Evolutionary conservation across 2,797 vertebrate species (phyloP), one percentile per base, ranked within the genome.

Genomic region (Pangasius sanitwongsei): DNA sequence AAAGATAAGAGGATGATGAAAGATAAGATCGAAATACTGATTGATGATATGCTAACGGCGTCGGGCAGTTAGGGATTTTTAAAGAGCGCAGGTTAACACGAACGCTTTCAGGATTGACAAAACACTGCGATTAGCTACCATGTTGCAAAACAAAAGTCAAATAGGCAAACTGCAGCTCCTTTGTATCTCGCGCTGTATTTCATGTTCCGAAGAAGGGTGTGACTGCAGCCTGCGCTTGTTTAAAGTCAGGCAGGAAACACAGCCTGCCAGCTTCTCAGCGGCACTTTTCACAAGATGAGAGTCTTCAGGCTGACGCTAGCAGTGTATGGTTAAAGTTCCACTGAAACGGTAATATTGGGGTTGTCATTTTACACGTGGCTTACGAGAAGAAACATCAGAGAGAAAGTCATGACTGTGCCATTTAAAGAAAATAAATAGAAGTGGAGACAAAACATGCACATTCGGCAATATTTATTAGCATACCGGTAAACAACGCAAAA

Each of bases 241-340:
- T 69, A 67, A 87, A 87, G 28, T 48, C 83, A 72, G 48, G 85
- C 86, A 87, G 70, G 69, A 75, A 86, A 11, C 8, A n/a, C 31
- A 57, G 61, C 48, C 87, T 69, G 59, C 20, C 59, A 78, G 44
- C 87, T 78, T 78, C 83, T 55, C 31, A 78, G 20, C 70, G 44
- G 53, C 55, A 72, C 59, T 88, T 84, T 75, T 84, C 57, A 55
- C 15, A 53, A 37, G 87, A 85, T 28, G 31, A 72, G 86, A 87
- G 48, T 67, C 48, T 69, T 5, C 9, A 48, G 55, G 69, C 83
- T 31, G 31, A 28, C 12, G n/a, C 59, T 65, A 25, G n/a, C 80
- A 15, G 83, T 48, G 61, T 57, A 55, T 9, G 50, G 61, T 80
- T 80, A 70, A 31, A 77, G 61, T 31, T 50, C 23, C 16, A 37